A percentile compares a stretch with the other conserved stretches of the same genome.
Evolutionary conservation across 2,888 invertebrate species (phyloP).

Genomic region (Didymodactylos carnosus): DNA sequence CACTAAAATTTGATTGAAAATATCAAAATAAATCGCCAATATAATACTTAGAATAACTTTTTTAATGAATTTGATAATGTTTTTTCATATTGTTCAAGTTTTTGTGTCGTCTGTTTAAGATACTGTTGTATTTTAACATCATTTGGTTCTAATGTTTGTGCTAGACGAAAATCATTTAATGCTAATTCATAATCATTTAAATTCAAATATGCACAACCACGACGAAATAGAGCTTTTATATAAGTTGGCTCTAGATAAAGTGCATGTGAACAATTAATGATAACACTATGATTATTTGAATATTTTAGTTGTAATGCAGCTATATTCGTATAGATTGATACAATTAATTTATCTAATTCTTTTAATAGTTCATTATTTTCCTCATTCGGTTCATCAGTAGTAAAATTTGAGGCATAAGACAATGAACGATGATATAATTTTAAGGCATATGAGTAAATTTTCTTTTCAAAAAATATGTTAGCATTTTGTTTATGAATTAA

Average conservation of each 20-base stretch:
- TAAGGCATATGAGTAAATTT: neutral
- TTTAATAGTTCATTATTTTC: neutral
- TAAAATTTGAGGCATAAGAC: neutral
- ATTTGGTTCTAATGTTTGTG: neutral
- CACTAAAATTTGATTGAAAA: neutral
- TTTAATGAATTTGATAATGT: neutral
- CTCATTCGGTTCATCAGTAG: neutral
- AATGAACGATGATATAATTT: neutral
- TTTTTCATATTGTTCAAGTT: neutral
- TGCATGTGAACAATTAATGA: conserved; percentile 65
- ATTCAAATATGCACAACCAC: conserved; percentile 48
- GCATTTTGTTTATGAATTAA: neutral
- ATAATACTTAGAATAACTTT: neutral
- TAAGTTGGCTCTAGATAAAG: conserved; percentile 64
- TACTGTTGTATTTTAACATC: neutral
- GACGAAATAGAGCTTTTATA: conserved; percentile 61
- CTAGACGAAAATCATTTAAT: conserved; percentile 43
- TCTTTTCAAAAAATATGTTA: neutral
- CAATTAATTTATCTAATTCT: neutral
- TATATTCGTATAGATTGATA: neutral
- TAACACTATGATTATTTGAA: conserved; percentile 41
- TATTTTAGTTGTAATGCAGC: neutral
- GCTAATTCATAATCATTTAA: conserved; percentile 57
- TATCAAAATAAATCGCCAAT: neutral
- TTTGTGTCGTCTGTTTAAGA: neutral